phyloP scores from a whole-genome alignment of 2,113 vertebrate species.

The Emydocephalus ijimae region DNA sequence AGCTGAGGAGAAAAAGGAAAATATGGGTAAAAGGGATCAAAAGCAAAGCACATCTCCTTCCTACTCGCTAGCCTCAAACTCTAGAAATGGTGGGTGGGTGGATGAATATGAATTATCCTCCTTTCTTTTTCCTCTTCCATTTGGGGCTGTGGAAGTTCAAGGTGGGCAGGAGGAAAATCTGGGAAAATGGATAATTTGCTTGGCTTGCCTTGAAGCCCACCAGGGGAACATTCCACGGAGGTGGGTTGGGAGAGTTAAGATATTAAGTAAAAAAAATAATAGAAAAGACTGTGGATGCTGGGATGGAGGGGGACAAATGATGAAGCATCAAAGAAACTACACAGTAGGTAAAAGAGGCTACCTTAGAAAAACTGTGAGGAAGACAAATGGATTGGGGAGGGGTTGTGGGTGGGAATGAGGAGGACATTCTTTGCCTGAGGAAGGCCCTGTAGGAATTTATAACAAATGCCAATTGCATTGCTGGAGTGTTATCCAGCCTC shows the following conservation, averaged over 20 bases:
- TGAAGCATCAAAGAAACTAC: neutral
- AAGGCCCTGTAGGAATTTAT: constrained; percentile 31
- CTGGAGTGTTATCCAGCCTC: neutral
- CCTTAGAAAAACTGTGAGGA: neutral
- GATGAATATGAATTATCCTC: neutral
- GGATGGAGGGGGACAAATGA: no score
- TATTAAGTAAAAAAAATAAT: neutral
- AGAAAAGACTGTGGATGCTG: neutral
- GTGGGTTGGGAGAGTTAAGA: neutral
- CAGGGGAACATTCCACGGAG: neutral
- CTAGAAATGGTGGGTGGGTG: neutral
- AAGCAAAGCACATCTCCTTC: neutral
- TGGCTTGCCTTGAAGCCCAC: neutral
- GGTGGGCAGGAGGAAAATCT: neutral
- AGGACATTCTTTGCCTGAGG: neutral
- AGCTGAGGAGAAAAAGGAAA: constrained; percentile 21
- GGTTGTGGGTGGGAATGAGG: neutral
- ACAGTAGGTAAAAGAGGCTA: neutral
- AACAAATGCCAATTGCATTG: constrained; percentile 24
- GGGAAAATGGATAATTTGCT: neutral
- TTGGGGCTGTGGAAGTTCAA: neutral
- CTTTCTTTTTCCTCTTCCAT: neutral
- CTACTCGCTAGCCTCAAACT: neutral
- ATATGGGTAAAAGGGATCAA: constrained; percentile 10
- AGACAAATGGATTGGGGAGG: neutral